These are phyloP conservation scores for Apantesis nais DNA, from an alignment of 2,888 invertebrate genomes.

Conservation along the genomic window DNA sequence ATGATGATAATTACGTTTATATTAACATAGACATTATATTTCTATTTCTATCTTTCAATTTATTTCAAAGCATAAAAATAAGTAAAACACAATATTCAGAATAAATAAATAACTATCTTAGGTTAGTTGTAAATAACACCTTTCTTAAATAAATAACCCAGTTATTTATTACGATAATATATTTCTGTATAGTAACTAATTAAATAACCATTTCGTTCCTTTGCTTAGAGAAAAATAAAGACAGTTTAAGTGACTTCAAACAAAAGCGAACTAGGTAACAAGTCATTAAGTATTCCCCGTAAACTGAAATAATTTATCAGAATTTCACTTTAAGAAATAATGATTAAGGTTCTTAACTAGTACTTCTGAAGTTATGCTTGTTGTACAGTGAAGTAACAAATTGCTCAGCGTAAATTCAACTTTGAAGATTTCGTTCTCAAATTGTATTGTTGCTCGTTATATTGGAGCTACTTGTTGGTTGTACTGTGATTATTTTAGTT, in stretches of 20 bases:
- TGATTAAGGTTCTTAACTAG: conserved; percentile 25
- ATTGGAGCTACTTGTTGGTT: too few relatives aligned
- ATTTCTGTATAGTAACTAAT: not conserved
- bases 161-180: not conserved
- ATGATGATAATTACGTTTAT: too few relatives aligned
- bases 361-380: conserved; percentile 9
- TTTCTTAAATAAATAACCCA: not conserved
- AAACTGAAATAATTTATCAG: conserved; percentile 21
- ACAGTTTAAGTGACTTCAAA: not conserved
- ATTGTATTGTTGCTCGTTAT: too few relatives aligned
- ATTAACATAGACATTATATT: too few relatives aligned
- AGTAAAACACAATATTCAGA: too few relatives aligned
- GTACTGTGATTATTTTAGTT: too few relatives aligned
- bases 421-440: not conserved
- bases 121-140: not conserved
- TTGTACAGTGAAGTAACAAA: not conserved
- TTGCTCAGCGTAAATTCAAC: not conserved
- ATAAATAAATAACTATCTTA: too few relatives aligned
- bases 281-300: conserved; percentile 15
- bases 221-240: not conserved
- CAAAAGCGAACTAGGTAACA: not conserved
- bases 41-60: too few relatives aligned
- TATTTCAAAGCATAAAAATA: too few relatives aligned
- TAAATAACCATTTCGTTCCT: not conserved
- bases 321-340: conserved; percentile 28